Evolutionary conservation across 2,888 invertebrate genomes (phyloP), one percentile per base, ranked within the genome.

Genomic region (Gasteruption jaculator): DNA sequence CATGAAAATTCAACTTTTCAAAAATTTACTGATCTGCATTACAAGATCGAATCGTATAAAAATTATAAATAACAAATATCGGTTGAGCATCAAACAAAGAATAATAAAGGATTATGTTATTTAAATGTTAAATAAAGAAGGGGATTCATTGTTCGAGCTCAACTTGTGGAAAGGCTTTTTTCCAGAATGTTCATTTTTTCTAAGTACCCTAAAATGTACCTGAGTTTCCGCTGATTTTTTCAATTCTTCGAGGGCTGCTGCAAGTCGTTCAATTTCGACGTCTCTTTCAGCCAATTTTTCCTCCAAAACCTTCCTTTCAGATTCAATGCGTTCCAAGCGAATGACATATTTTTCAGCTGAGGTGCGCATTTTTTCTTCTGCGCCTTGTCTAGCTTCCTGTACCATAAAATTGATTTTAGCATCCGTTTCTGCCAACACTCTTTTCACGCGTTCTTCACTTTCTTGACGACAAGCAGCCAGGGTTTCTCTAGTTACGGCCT

Each of bases 221-320:
- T 69, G 68, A 20, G 66, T 68, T 49, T 62, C 68, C n/a, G 58
- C 58, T 1, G 60, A 56, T 6, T 49, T 54, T 45, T 60, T 68
- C 32, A 69, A 38, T 32, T 65, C 65, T 25, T 68, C 62, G 3
- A 69, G 43, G 3, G 56, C 53, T 2, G 46, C 43, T 1, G 58
- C 54, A 8, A 69, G 54, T 33, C 48, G 49, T 4, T 45, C 43
- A 19, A 63, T 55, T 48, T 68, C 60, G 3, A 49, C 48, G 27
- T 69, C 65, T 38, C 53, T 58, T n/a, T 61, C 52, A 0, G 45
- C 38, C 16, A 69, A 38, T 41, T 63, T 61, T 42, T 58, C 46
- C 10, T 60, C 58, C 12, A 67, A 50, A 16, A 29, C 34, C 20
- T 43, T 35, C 26, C 56, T 61, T 30, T 69, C 67, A n/a, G 48